phyloP scores from a whole-genome alignment of 2,113 vertebrate genomes.

The Danio rerio region GRCz12tu NC_133190.1:44618501-44619000 shows the following conservation, averaged over 20 bases:
- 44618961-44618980: conserved; percentile 19
- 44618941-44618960: background rate
- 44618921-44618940: background rate
- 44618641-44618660: conserved; percentile 44
- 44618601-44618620: background rate
- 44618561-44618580: conserved; percentile 60
- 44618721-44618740: background rate
- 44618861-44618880: conserved; percentile 43
- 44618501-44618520: conserved; percentile 27
- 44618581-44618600: no score
- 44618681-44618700: conserved; percentile 20
- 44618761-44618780: conserved; percentile 49
- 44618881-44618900: no score
- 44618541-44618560: conserved; percentile 16
- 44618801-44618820: background rate
- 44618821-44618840: conserved; percentile 44
- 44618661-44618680: conserved; percentile 44
- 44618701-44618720: conserved; percentile 10
- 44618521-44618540: conserved; percentile 10
- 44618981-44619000: background rate
- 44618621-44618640: conserved; percentile 48
- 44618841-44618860: conserved; percentile 58
- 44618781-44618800: conserved; percentile 14
- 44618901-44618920: no score
- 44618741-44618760: background rate